Percentiles rank a stretch among this genome's conserved stretches.
Conservation (phyloP, 1,140 invertebrate genomes). For the Delia radicum region DNA sequence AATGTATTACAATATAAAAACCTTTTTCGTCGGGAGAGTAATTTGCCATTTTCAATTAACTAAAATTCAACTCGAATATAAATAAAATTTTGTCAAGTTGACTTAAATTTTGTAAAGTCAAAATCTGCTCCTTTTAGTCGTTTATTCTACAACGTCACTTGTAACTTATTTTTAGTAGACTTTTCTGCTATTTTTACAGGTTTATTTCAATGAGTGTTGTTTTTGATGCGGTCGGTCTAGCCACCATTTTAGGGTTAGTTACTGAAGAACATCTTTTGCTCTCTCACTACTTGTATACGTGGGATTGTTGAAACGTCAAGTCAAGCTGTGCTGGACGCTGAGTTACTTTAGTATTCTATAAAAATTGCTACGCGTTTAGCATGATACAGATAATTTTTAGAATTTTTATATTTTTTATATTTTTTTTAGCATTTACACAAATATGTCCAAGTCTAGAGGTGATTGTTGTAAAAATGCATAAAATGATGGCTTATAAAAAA, state of each 20-base stretch:
- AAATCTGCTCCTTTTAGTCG: too few relatives aligned
- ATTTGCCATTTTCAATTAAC: too few relatives aligned
- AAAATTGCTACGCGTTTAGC: not conserved
- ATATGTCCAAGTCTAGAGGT: slow-evolving; percentile 42
- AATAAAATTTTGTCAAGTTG: too few relatives aligned
- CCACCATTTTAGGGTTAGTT: slow-evolving; percentile 3
- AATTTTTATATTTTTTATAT: too few relatives aligned
- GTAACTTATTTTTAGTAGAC: not conserved
- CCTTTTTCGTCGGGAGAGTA: too few relatives aligned
- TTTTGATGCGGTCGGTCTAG: not conserved
- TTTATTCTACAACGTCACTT: not conserved
- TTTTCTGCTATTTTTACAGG: too few relatives aligned
- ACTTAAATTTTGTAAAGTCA: too few relatives aligned
- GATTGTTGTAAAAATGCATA: slow-evolving; percentile 33
- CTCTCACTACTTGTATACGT: not conserved
- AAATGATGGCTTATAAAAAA: slow-evolving; percentile 45
- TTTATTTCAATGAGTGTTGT: too few relatives aligned
- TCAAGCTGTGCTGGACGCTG: slow-evolving; percentile 45
- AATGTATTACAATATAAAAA: too few relatives aligned
- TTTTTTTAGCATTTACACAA: too few relatives aligned
- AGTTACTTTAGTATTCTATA: slow-evolving; percentile 9
- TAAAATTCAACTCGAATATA: too few relatives aligned
- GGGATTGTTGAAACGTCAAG: slow-evolving; percentile 52
- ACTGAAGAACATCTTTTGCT: not conserved
- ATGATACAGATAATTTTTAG: not conserved